Evolutionary conservation across 2,797 vertebrate genomes (phyloP).

Genomic region (Peromyscus attwateri): DNA sequence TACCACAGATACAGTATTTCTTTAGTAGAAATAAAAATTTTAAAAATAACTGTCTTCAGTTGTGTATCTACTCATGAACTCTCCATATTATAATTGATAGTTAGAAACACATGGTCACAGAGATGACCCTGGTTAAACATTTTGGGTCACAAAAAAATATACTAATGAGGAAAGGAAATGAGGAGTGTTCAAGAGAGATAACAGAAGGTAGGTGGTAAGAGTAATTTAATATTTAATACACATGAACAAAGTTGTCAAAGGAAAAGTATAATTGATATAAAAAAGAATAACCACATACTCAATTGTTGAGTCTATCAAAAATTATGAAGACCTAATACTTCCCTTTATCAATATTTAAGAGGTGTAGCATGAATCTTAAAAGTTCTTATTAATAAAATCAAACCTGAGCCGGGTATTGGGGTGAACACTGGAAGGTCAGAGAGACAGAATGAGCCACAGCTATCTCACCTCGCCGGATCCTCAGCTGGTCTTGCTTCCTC

Average conservation of each 20-base stretch:
- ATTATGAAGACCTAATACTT: background rate
- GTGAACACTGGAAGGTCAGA: too few relatives aligned
- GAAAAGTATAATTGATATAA: background rate
- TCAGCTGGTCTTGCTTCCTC: too few relatives aligned
- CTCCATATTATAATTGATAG: background rate
- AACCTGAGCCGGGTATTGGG: too few relatives aligned
- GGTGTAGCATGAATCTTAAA: too few relatives aligned
- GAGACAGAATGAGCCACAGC: too few relatives aligned
- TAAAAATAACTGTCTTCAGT: background rate
- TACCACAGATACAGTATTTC: background rate
- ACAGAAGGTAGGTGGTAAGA: too few relatives aligned
- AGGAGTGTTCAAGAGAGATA: background rate
- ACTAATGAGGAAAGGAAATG: background rate
- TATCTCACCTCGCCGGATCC: too few relatives aligned
- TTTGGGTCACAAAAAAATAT: background rate
- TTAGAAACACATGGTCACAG: background rate
- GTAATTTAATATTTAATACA: background rate
- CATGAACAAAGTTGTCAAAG: background rate
- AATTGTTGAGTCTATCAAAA: constrained; percentile 11
- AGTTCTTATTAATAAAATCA: too few relatives aligned
- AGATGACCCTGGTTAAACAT: background rate
- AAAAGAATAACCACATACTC: background rate
- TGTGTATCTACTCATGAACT: background rate
- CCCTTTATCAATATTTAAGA: background rate
- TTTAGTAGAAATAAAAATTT: background rate